Conservation (phyloP, 2,113 vertebrate species). For the Archocentrus centrarchus region DNA sequence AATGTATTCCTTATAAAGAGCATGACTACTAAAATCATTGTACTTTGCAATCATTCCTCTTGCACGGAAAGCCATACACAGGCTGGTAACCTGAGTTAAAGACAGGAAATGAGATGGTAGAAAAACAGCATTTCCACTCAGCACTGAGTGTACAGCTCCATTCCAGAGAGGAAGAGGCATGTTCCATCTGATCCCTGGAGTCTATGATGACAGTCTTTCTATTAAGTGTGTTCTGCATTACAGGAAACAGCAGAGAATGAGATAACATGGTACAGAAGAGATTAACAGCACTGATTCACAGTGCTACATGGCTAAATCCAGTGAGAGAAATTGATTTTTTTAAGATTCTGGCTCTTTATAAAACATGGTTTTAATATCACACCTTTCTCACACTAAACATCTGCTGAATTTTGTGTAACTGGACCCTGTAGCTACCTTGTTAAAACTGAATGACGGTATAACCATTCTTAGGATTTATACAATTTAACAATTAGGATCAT, state of each 20-base stretch:
- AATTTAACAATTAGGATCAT: too few relatives aligned
- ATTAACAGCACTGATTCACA: neutral
- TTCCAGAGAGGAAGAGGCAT: slow-evolving; percentile 38
- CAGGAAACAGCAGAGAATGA: slow-evolving; percentile 10
- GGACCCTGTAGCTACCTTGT: too few relatives aligned
- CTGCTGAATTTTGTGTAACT: neutral
- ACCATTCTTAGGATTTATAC: too few relatives aligned
- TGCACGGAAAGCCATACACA: neutral
- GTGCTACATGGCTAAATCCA: neutral
- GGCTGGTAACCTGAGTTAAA: slow-evolving; percentile 25
- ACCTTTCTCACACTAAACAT: neutral
- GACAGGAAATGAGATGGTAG: slow-evolving; percentile 35
- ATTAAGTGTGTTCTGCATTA: slow-evolving; percentile 39
- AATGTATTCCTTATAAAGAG: neutral
- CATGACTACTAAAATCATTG: neutral
- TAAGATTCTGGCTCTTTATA: slow-evolving; percentile 10
- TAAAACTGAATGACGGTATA: too few relatives aligned
- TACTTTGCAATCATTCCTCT: neutral
- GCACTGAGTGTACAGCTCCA: slow-evolving; percentile 14
- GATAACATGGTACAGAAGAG: slow-evolving; percentile 12
- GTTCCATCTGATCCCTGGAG: slow-evolving; percentile 48
- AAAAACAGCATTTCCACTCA: slow-evolving; percentile 46
- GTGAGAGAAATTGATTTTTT: slow-evolving; percentile 16
- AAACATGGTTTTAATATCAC: neutral
- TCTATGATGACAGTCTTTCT: slow-evolving; percentile 39